Base-by-base conservation (phyloP, 2,888 invertebrate genomes). In the Therioaphis trifolii region DNA sequence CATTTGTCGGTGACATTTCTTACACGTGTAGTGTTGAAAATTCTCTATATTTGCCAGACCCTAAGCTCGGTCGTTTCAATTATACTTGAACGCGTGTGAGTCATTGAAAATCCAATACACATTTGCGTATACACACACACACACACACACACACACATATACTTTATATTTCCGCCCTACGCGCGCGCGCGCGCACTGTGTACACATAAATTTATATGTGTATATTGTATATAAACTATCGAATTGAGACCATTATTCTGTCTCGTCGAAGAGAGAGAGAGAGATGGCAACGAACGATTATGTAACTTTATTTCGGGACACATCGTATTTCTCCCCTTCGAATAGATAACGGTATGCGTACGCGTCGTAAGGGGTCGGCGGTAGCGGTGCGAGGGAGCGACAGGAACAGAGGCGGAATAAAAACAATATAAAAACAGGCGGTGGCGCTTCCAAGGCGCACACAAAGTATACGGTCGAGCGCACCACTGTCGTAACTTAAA, bases 401-500 rank as follows among this genome's bases (percentile, higher is more conserved):
- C 27, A 7, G 9, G 35, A 35, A 29, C 21, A 18, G 18, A 63
- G n/a, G 4, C 52, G 14, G 43, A 27, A 43, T 35, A 55, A 78
- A 52, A 77, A 76, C 61, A 76, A 76, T 61, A 52, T 3, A 35
- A 43, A 40, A 68, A 40, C 18, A 24, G 66, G 24, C 35, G 52
- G 63, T 49, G 75, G 75, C 75, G 75, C 75, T 75, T 58, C 5
- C 29, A 21, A 29, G 11, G 29, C 24, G 2, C 21, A 11, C 40
- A 1, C 63, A 14, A 15, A 1, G 15, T 43, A 2, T 27, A 66
- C 66, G 21, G 66, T 66, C 66, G 63, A 52, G 66, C 35, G 49
- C 63, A 78, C 77, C 63, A 78, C 77, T 66, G 66, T 66, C 77
- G 77, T 78, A 49, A 66, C 77, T 66, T 78, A 78, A 66, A 78